Evolutionary conservation across 37 sponge, comb jelly and placozoan genomes (phyloP).

Genomic region (Spongilla lacustris): DNA sequence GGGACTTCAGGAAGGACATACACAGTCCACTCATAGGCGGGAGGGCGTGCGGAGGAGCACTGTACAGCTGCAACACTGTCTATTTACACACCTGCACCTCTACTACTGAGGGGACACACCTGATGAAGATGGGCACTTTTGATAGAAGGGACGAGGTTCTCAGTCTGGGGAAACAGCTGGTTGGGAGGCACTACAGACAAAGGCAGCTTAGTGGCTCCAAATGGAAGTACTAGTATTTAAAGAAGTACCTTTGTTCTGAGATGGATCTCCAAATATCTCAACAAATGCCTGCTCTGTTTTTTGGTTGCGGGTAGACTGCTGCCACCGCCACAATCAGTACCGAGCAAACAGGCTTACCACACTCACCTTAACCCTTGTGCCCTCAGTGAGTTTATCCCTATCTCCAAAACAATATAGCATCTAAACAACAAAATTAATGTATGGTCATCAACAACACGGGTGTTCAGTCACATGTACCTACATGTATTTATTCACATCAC

Average conservation of each 20-base stretch:
- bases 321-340: neutral
- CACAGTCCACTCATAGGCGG: constrained; percentile 63
- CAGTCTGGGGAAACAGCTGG: neutral
- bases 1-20: constrained; percentile 17
- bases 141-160: neutral
- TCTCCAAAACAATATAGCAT: neutral
- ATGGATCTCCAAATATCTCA: constrained; percentile 54
- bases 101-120: neutral
- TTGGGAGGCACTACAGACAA: neutral
- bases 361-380: neutral
- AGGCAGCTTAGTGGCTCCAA: neutral
- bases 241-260: neutral
- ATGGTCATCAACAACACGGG: neutral
- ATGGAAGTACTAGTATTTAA: neutral
- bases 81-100: neutral
- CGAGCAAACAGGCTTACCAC: neutral
- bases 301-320: neutral
- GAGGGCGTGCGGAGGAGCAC: constrained; percentile 61
- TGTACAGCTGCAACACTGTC: constrained; percentile 5
- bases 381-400: neutral
- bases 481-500: too few relatives aligned
- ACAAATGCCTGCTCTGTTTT: constrained; percentile 14
- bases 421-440: neutral
- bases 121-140: neutral
- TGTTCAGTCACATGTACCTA: too few relatives aligned